Evolutionary conservation across 2,888 invertebrate genomes (phyloP), one percentile per base, ranked within the genome.

Genomic region (Apotomis betuletana): DNA sequence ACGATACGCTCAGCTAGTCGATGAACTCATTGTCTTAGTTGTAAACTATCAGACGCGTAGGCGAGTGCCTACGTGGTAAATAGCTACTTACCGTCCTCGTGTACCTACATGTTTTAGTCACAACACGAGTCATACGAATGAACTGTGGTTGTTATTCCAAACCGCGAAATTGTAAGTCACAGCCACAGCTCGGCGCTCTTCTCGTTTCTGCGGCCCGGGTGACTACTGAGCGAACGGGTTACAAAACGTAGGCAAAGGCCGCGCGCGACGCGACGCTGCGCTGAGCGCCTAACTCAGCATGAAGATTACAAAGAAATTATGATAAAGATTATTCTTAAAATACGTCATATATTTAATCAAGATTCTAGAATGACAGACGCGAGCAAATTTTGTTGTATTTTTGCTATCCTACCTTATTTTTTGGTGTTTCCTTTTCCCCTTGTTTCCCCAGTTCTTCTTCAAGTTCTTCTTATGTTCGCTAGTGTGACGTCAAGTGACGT

Each of bases 11-110:
- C 58, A 75, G 78, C 77, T 80, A 81, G 80, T 77, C 79, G 84
- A 85, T 85, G 81, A 84, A 83, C 82, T 83, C 86, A 84, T 84
- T 87, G 86, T 86, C 81, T 83, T 79, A 78, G 79, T 78, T 79
- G 80, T 83, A 80, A 78, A 80, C 75, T 83, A 83, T 81, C 80
- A 77, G 77, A 81, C 77, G 81, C 76, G 75, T 75, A 78, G 78
- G 78, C 79, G 78, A 80, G 80, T 77, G 73, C 71, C 77, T 76
- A 69, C 44, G 46, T 60, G 46, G 60, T 46, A 58, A 38, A 15
- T 49, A 58, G 58, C 36, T 49, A 49, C 9, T 9, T 41, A 41
- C 9, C 49, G 10, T 58, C n/a, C 38, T 58, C 12, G 58, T 12
- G 41, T 41, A 51, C n/a, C n/a, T n/a, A n/a, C 27, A 55, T 9